Base-by-base conservation (phyloP, 2,888 invertebrate genomes). In the Eupeodes luniger region DNA sequence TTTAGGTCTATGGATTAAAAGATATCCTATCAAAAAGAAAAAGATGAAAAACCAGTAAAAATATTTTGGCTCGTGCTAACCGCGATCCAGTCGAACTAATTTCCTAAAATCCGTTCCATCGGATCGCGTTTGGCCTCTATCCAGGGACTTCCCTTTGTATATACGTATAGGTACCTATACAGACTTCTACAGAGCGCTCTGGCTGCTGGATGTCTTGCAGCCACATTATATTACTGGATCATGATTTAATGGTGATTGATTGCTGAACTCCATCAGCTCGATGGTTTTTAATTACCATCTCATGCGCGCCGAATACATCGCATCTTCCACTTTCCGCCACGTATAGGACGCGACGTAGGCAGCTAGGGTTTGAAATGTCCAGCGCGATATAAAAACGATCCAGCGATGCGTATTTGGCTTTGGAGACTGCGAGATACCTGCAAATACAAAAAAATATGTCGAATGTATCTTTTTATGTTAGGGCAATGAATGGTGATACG, bases 201-300 rank as follows among this genome's bases (percentile, higher is more conserved):
- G 40, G 12, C 19, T 69, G 66, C 61, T 80, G 79, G 79, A 87
- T 62, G 79, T 80, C 85, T 79, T 69, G 82, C 57, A 76, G 79
- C 59, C 64, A 57, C 47, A 51, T 72, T 74, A 84, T 72, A 11
- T 80, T 76, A 84, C 80, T 69, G 75, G 81, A 69, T 78, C 78
- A 61, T 88, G 81, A 85, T 88, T 85, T 88, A 88, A 88, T 88
- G 85, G 88, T 88, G 88, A 88, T 88, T 88, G 88, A 88, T 88
- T 85, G 85, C 75, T 75, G 40, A 72, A 76, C 76, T 81, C 64
- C 49, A 49, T 49, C 66, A 55, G 49, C 61, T 81, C 53, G 66
- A 49, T 72, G 66, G 67, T 79, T 87, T 88, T 88, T 88, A 88
- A 88, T 88, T 88, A 81, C 77, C 88, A 36, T 75, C 69, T 81